A percentile compares a stretch with the other conserved stretches of the same genome.
Evolutionary conservation across 2,113 vertebrate genomes (phyloP).

Genomic region (Cathartes aura): DNA sequence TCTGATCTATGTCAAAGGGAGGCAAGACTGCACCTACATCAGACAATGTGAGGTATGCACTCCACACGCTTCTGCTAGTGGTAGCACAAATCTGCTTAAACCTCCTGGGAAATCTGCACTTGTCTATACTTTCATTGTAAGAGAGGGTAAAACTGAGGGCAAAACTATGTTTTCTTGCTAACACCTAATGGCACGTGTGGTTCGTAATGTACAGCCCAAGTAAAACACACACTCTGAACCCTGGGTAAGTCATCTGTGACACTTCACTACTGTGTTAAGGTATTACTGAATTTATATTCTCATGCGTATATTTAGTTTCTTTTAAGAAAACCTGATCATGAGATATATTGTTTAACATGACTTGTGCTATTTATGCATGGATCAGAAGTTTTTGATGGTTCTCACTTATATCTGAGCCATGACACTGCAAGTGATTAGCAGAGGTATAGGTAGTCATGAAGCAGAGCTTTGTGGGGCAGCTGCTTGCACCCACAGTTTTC

Average conservation of each 20-base stretch:
- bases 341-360: background rate
- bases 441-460: background rate
- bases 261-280: background rate
- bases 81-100: background rate
- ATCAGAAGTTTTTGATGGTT: background rate
- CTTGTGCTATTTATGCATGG: background rate
- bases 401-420: background rate
- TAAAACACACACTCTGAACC: background rate
- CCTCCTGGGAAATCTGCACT: background rate
- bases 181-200: background rate
- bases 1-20: background rate
- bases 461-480: background rate
- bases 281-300: background rate
- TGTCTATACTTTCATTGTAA: background rate
- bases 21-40: background rate
- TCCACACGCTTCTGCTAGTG: background rate
- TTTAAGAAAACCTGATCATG: background rate
- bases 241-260: background rate
- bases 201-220: background rate
- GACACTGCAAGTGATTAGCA: background rate
- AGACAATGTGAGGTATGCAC: rapidly evolving
- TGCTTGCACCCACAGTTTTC: background rate
- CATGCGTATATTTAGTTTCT: background rate
- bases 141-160: background rate
- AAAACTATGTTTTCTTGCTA: background rate